Base-by-base conservation (phyloP, 1,140 invertebrate species). In the Drosophila auraria region DNA sequence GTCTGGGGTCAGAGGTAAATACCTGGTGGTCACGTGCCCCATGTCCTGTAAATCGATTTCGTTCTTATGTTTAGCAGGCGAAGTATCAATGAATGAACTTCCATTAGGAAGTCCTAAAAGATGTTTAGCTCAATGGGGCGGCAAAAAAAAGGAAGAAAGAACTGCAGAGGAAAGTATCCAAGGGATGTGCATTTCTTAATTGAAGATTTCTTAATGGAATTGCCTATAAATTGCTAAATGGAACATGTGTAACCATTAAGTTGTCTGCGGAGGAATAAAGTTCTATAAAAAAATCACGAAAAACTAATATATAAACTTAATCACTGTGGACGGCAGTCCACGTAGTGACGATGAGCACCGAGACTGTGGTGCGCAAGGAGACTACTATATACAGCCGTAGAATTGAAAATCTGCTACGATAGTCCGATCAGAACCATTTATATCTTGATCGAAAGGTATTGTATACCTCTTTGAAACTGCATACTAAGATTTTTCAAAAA, bases 31-130 rank as follows among this genome's bases (percentile, higher is more conserved):
- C 72, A 75, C 72, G 72, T 75, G 72, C 71, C 72, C 23, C 70
- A 56, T 75, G 70, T 74, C 63, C 68, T 69, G 68, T 71, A 71
- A 75, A 74, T 74, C 72, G 70, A 74, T 75, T 74, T 57, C 25
- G 59, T 54, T 74, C 72, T 56, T 69, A 69, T 56, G 50, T 68
- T 49, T 27, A 3, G 33, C 64, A 20, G 23, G 12, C 50, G 30
- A 66, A 45, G 40, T 66, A 75, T 75, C 72, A 64, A 49, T 63
- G 44, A 74, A 49, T 44, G 51, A 33, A 63, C 20, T 64, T 40
- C 71, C 42, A 62, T 74, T 74, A 75, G 45, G 36, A 74, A 45
- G 60, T 47, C 63, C 40, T 71, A 68, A 69, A 68, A 49, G 40
- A 56, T 69, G 68, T 69, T 71, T 71, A 56, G 50, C 63, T 56